Conservation (phyloP, 2,113 vertebrate genomes). For the Cynocephalus volans region DNA sequence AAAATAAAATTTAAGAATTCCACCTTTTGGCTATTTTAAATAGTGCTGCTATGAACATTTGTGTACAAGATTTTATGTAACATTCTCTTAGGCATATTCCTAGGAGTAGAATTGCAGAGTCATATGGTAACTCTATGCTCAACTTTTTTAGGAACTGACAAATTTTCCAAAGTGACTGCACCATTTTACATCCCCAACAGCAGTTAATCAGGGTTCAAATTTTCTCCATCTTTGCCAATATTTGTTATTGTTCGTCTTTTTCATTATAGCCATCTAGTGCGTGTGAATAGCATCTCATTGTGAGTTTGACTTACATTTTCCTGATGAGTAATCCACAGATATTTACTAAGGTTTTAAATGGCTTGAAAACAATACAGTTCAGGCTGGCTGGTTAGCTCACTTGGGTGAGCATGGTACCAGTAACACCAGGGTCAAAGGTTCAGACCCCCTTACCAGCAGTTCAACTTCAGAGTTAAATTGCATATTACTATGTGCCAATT, state of each 20-base stretch:
- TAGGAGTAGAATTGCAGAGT: background rate
- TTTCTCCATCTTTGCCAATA: background rate
- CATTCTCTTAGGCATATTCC: background rate
- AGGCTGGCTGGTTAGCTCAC: too few species aligned
- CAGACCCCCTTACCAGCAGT: background rate
- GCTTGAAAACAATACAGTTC: background rate
- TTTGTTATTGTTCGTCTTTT: background rate
- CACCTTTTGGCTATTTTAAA: background rate
- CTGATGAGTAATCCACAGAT: background rate
- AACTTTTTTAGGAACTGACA: background rate
- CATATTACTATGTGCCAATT: background rate
- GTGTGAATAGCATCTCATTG: background rate
- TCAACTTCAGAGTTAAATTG: constrained; percentile 19
- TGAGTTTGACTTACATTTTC: background rate
- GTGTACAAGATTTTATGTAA: background rate
- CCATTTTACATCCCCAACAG: background rate
- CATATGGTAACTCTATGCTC: background rate
- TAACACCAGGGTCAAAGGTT: too few species aligned
- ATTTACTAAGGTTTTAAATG: background rate
- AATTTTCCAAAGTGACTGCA: background rate
- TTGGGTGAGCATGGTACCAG: too few species aligned
- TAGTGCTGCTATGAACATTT: background rate
- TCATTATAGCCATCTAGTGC: background rate
- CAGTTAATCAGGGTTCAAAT: background rate
- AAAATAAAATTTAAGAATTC: background rate